phyloP scores from a whole-genome alignment of 2,888 invertebrate species.

The Glaucopsyche alexis region DNA sequence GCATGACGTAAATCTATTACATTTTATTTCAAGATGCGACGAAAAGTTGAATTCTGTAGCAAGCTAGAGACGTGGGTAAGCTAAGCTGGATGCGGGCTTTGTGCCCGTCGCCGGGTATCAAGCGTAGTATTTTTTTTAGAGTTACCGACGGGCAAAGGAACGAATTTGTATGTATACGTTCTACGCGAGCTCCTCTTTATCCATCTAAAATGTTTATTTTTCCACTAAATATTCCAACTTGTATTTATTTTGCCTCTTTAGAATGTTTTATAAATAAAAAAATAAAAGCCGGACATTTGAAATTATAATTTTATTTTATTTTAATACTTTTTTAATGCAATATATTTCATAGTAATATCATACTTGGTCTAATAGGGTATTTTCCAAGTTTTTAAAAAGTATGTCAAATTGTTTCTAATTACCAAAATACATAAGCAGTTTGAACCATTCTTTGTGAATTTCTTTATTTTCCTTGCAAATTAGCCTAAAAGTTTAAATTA shows the following conservation, averaged over 20 bases:
- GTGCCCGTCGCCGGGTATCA: conserved; percentile 50
- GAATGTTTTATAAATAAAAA: neutral
- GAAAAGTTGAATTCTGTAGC: conserved; percentile 66
- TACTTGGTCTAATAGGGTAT: no score
- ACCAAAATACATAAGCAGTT: no score
- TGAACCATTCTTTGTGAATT: no score
- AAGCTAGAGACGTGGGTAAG: conserved; percentile 56
- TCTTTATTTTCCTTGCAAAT: no score
- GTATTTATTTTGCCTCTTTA: neutral
- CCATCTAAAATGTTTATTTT: conserved; percentile 16
- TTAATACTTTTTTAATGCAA: no score
- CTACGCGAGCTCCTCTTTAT: conserved; percentile 10
- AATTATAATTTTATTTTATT: neutral
- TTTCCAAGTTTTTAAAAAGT: no score
- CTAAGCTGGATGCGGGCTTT: conserved; percentile 60
- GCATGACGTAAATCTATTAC: conserved; percentile 53
- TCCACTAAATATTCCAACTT: conserved; percentile 10
- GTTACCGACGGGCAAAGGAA: conserved; percentile 48
- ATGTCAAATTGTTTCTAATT: no score
- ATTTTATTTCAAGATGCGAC: conserved; percentile 59
- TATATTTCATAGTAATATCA: no score
- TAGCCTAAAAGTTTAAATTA: no score
- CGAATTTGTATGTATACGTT: conserved; percentile 43
- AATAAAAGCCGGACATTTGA: neutral
- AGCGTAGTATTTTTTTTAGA: conserved; percentile 56